A percentile compares a stretch with the other conserved stretches of the same genome.
phyloP scores from a whole-genome alignment of 2,113 vertebrate species.

The Chascanopsetta lugubris region DNA sequence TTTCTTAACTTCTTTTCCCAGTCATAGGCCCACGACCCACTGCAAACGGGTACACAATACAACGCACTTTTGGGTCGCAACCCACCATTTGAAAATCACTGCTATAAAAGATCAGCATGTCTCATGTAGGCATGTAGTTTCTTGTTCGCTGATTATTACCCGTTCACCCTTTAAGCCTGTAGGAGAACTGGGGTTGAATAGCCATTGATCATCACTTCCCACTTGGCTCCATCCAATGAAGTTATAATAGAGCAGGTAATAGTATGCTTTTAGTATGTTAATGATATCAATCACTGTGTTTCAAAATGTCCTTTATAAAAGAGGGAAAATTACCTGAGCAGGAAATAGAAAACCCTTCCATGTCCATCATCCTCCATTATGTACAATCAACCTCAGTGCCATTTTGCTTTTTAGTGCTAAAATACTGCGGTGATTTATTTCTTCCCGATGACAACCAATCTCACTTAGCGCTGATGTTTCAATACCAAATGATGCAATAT shows the following conservation, averaged over 20 bases:
- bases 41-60: too few relatives aligned
- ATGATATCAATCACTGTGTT: not conserved
- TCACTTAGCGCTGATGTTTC: not conserved
- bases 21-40: too few relatives aligned
- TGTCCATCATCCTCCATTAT: constrained; percentile 6
- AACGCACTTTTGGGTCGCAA: too few relatives aligned
- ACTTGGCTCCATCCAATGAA: not conserved
- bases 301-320: not conserved
- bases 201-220: not conserved
- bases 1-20: too few relatives aligned
- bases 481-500: too few relatives aligned
- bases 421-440: not conserved
- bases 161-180: too few relatives aligned
- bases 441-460: not conserved
- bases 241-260: not conserved
- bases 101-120: too few relatives aligned
- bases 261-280: not conserved
- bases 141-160: too few relatives aligned
- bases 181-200: too few relatives aligned
- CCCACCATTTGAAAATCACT: too few relatives aligned
- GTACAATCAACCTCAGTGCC: not conserved
- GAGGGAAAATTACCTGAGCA: not conserved
- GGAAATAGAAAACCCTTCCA: not conserved
- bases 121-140: too few relatives aligned
- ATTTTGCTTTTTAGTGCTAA: not conserved